Evolutionary conservation across 2,113 vertebrate species (phyloP), one percentile per base, ranked within the genome.

Genomic region (Hypocryptadius cinnamomeus): DNA sequence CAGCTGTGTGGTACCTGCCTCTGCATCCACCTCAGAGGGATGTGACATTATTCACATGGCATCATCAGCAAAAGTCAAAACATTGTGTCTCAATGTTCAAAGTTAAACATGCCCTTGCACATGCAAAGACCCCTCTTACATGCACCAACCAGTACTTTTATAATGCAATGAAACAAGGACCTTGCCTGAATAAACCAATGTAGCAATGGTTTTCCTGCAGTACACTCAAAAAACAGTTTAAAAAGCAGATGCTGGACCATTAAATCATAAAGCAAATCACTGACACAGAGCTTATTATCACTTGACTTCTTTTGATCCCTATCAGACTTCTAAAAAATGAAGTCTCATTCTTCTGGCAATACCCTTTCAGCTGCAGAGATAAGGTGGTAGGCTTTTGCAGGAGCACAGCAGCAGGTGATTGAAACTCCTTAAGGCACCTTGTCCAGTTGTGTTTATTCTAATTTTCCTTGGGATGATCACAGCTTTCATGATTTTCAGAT

Each of bases 391-490:
- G 72, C 31, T 90, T 81, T 88, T 88, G 93, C 79, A 95, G 92
- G 73, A 20, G 27, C 79, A 85, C 83, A 94, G 51, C 89, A 96
- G 92, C 72, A 73, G 84, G 81, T 90, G 89, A 91, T 11, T 51
- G 61, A 95, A 89, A 93, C 69, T 91, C 94, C 80, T 92, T 79
- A 14, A 95, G 65, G 33, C 86, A 79, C 80, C 35, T 87, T 85
- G 79, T 76, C 73, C 90, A 94, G 51, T 56, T 85, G 70, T 56
- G 33, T 77, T 96, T 89, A 94, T 94, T 96, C 91, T 95, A 81
- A 87, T 69, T 91, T 91, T 96, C 85, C 82, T 72, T 60, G 50
- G 87, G 59, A 90, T 93, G 73, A 96, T 70, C 72, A 96, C 87
- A 94, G 82, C 76, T 95, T 87, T 92, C 69, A 20, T 31, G 23